Conservation (phyloP, 2,113 vertebrate genomes). For the Elephas maximus region DNA sequence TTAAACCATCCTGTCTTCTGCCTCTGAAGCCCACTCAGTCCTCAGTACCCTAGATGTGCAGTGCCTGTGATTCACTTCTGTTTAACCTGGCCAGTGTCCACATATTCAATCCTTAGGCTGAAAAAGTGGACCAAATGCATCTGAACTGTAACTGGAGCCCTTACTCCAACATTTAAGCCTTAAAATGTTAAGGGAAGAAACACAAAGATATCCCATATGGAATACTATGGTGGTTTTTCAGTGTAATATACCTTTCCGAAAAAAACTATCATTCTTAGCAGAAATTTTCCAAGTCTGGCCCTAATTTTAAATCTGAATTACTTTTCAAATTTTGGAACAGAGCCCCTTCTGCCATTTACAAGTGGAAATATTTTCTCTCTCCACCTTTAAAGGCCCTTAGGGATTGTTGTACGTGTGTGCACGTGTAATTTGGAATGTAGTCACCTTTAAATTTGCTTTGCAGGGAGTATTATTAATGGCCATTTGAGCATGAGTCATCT, state of each 20-base stretch:
- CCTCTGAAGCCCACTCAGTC: neutral
- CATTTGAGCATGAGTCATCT: constrained; percentile 59
- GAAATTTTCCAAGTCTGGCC: constrained; percentile 67
- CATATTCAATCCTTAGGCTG: neutral
- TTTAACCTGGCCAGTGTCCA: constrained; percentile 53
- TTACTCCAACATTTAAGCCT: constrained; percentile 47
- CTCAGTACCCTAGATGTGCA: neutral
- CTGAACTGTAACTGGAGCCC: constrained; percentile 59
- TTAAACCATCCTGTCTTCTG: neutral
- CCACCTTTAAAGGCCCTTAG: constrained; percentile 75
- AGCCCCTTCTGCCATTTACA: constrained; percentile 72
- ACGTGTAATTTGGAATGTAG: constrained; percentile 68
- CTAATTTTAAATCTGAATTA: constrained; percentile 69
- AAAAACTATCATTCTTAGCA: constrained; percentile 62
- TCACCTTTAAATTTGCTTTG: constrained; percentile 64
- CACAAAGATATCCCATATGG: constrained; percentile 43
- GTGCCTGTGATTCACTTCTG: neutral
- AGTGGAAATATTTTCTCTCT: constrained; percentile 77
- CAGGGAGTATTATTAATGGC: constrained; percentile 56
- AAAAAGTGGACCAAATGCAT: constrained; percentile 52
- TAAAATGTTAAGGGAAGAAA: constrained; percentile 61
- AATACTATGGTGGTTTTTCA: constrained; percentile 45
- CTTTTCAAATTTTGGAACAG: constrained; percentile 76
- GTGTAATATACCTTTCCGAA: neutral
- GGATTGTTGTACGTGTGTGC: constrained; percentile 21